phyloP scores from a whole-genome alignment of 2,888 invertebrate genomes.

The Agrilus mali region DNA sequence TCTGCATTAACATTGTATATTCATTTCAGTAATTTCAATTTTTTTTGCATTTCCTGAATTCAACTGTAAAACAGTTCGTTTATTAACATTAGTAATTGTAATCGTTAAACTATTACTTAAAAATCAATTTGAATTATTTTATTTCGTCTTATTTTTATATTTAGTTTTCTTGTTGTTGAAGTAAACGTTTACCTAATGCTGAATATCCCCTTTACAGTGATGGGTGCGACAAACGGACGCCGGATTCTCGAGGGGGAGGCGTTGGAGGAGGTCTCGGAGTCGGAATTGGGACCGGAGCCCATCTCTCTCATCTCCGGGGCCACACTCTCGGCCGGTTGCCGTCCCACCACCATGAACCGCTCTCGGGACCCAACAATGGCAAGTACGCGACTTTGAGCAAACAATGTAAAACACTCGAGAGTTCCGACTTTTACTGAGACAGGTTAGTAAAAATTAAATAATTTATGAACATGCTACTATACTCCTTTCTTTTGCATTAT shows the following conservation, averaged over 20 bases:
- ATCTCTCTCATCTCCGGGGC: conserved; percentile 45
- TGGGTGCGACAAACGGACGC: conserved; percentile 35
- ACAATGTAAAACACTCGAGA: conserved; percentile 90
- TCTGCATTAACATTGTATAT: no score
- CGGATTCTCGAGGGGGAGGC: conserved; percentile 32
- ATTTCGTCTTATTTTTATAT: neutral
- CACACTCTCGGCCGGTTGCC: conserved; percentile 58
- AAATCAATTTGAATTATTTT: no score
- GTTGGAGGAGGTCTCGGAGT: conserved; percentile 10
- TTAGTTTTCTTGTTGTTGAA: neutral
- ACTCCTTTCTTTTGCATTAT: no score
- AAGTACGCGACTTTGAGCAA: conserved; percentile 93
- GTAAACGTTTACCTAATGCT: conserved; percentile 9
- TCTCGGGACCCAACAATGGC: conserved; percentile 60
- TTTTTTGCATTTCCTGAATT: no score
- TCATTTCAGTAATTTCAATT: no score
- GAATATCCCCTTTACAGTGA: conserved; percentile 26
- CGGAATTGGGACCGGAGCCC: conserved; percentile 23
- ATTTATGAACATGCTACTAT: no score
- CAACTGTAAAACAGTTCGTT: no score
- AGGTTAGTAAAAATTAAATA: conserved; percentile 31
- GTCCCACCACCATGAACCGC: conserved; percentile 44
- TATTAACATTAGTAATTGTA: no score
- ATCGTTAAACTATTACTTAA: no score
- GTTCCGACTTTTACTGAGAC: conserved; percentile 91